These are phyloP conservation scores for Temnothorax nylanderi DNA, from an alignment of 1,140 invertebrate species.

Conservation along the genomic window DNA sequence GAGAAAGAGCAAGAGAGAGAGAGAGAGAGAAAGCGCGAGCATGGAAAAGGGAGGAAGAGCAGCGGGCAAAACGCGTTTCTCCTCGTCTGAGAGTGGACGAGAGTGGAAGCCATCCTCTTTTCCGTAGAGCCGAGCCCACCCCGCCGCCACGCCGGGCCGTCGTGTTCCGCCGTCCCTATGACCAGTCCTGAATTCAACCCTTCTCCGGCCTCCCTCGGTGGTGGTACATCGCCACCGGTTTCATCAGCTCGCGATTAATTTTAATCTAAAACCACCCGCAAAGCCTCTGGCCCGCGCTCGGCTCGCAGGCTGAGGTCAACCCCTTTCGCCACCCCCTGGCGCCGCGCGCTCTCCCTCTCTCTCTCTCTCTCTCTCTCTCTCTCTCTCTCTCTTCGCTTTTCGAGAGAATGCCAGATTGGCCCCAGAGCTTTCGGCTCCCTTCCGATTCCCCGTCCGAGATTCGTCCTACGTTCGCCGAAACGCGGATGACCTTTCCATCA, in stretches of 20 bases:
- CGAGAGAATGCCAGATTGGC: constrained; percentile 71
- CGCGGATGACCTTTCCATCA: constrained; percentile 10
- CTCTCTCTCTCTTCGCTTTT: constrained; percentile 6
- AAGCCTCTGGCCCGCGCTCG: constrained; percentile 72
- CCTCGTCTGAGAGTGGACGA: constrained; percentile 75
- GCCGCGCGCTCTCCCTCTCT: constrained; percentile 1
- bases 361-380: background rate
- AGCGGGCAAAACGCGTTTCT: constrained; percentile 35
- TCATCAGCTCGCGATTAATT: constrained; percentile 79
- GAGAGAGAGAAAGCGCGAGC: background rate
- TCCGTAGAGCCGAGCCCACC: constrained; percentile 64
- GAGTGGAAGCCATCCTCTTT: constrained; percentile 73
- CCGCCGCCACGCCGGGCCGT: background rate
- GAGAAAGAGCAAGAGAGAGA: constrained; percentile 25
- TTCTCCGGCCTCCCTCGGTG: constrained; percentile 66
- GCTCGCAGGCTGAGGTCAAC: constrained; percentile 67
- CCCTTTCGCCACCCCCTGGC: constrained; percentile 65
- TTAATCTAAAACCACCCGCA: constrained; percentile 78
- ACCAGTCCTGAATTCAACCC: constrained; percentile 72
- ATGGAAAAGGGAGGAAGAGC: constrained; percentile 26
- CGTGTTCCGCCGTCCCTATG: constrained; percentile 66
- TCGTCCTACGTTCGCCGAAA: constrained; percentile 56
- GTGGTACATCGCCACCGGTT: constrained; percentile 71
- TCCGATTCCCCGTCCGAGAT: constrained; percentile 47
- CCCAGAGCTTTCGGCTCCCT: constrained; percentile 59